These are phyloP conservation scores for Latrodectus geometricus DNA, from an alignment of 1,140 invertebrate species.

Conservation along the genomic window DNA sequence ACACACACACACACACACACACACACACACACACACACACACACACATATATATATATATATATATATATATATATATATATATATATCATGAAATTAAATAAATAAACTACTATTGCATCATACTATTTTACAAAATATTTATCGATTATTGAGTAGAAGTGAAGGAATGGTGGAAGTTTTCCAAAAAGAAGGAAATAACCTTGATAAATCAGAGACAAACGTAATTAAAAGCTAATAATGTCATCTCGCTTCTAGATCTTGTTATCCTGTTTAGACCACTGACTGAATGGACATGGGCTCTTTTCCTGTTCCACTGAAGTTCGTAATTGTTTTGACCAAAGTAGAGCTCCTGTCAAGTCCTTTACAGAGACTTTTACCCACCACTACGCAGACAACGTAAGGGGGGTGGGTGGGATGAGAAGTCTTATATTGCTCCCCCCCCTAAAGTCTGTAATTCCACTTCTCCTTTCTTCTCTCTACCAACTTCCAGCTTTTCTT, in stretches of 20 bases:
- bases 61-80: too few relatives aligned
- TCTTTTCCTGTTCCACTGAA: not conserved
- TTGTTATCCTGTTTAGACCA: not conserved
- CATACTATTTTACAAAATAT: too few relatives aligned
- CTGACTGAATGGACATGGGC: not conserved
- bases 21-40: too few relatives aligned
- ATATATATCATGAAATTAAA: too few relatives aligned
- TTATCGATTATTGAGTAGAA: too few relatives aligned
- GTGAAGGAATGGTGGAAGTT: too few relatives aligned
- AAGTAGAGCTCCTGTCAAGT: not conserved
- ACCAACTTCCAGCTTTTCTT: not conserved
- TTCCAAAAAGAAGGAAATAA: too few relatives aligned
- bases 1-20: too few relatives aligned
- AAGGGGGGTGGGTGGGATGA: not conserved
- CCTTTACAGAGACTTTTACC: not conserved
- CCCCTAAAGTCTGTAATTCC: not conserved
- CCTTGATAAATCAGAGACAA: not conserved
- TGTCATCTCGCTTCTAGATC: slow-evolving; percentile 1
- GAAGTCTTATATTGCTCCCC: not conserved
- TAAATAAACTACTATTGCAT: too few relatives aligned
- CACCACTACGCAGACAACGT: not conserved
- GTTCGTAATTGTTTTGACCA: not conserved
- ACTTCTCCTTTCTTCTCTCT: not conserved
- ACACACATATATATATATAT: too few relatives aligned
- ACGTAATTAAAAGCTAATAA: slow-evolving; percentile 44